phyloP scores from a whole-genome alignment of 2,797 vertebrate species.

The Mormyrus hasselquistii region DNA sequence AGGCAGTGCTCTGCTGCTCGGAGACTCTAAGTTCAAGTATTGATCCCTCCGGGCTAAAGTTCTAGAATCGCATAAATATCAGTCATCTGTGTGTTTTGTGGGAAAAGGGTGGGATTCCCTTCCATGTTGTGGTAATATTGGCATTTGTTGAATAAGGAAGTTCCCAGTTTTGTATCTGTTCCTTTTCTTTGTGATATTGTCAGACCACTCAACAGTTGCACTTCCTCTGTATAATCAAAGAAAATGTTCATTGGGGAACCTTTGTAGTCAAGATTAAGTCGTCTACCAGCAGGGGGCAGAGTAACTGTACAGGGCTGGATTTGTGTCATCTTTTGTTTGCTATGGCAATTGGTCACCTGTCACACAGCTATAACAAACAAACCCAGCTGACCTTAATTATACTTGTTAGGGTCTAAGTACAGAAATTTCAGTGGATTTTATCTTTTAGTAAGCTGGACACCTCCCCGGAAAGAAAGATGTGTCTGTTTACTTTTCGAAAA shows the following conservation, averaged over 20 bases:
- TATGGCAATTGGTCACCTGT: not conserved
- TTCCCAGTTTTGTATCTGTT: not conserved
- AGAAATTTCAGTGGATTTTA: not conserved
- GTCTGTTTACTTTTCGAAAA: not conserved
- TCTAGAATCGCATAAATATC: not conserved
- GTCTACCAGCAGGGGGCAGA: not conserved
- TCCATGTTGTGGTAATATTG: not conserved
- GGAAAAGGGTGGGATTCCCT: not conserved
- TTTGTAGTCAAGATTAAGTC: not conserved
- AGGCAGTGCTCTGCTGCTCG: not conserved
- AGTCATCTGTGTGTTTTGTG: not conserved
- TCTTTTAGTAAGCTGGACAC: not conserved
- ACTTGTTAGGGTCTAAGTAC: not conserved
- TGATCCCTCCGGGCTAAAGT: not conserved
- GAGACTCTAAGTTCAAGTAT: not conserved
- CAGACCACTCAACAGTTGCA: not conserved
- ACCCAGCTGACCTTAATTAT: not conserved
- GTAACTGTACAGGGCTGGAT: not conserved
- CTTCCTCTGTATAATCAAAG: not conserved
- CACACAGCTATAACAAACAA: not conserved
- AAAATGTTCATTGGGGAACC: not conserved
- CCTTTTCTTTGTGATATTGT: not conserved
- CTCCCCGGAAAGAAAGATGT: not conserved
- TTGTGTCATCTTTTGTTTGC: not conserved
- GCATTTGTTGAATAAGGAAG: not conserved